Percentiles rank a stretch among this genome's conserved stretches.
These are phyloP conservation scores for Hippocampus barbouri DNA, from an alignment of 2,113 vertebrate genomes.

Conservation along the genomic window DNA sequence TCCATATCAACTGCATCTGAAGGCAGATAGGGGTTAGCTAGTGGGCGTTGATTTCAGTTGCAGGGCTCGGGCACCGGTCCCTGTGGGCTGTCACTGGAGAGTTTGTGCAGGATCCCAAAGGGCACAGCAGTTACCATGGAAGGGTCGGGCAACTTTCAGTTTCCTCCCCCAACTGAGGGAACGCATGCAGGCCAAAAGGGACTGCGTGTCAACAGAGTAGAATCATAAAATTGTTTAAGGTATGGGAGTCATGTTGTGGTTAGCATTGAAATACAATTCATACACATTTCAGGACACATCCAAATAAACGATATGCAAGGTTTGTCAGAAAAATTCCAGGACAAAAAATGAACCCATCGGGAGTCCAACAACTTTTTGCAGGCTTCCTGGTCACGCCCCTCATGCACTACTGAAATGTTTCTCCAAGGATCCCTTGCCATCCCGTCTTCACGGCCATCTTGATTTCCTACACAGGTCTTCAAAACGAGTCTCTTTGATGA, in stretches of 20 bases:
- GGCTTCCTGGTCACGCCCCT: too few relatives aligned
- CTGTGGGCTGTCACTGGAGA: conserved; percentile 15
- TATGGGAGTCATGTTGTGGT: conserved; percentile 2
- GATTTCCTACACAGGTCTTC: too few relatives aligned
- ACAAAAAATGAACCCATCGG: too few relatives aligned
- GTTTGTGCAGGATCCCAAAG: conserved; percentile 32
- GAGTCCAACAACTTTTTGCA: too few relatives aligned
- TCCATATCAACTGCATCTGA: not conserved
- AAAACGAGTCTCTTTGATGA: too few relatives aligned
- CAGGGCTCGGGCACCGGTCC: conserved; percentile 10
- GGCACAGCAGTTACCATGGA: conserved; percentile 45
- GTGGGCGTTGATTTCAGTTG: conserved; percentile 51
- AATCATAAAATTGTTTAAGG: conserved; percentile 39
- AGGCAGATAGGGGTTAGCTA: conserved; percentile 11
- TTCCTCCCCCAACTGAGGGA: conserved; percentile 25
- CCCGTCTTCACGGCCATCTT: too few relatives aligned
- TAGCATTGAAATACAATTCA: not conserved
- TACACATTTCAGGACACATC: not conserved
- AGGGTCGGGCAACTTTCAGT: conserved; percentile 12
- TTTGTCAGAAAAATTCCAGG: too few relatives aligned
- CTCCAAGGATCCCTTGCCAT: too few relatives aligned
- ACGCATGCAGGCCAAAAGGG: conserved; percentile 31
- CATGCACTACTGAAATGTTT: too few relatives aligned
- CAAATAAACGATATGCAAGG: too few relatives aligned
- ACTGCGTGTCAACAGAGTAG: conserved; percentile 21